Percentiles rank a stretch among this genome's conserved stretches.
Conservation (phyloP, 92 coral and sea anemone species). For the Porites cylindrica region DNA sequence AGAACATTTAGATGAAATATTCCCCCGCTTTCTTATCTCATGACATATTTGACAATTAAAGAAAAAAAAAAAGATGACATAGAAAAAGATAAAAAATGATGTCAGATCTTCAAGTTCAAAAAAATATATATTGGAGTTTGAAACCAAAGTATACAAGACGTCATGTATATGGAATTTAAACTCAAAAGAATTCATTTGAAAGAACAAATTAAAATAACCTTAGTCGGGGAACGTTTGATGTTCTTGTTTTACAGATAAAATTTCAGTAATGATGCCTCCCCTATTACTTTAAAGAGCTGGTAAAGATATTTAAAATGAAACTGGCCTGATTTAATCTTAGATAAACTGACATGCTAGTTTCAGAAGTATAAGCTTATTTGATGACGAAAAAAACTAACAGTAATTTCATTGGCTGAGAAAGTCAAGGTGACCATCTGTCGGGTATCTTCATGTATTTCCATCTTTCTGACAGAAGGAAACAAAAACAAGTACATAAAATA, state of each 20-base stretch:
- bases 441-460: background rate
- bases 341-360: background rate
- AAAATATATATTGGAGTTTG: background rate
- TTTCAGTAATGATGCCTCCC: background rate
- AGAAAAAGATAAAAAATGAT: background rate
- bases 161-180: background rate
- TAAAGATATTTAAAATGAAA: background rate
- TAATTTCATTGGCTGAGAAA: constrained; percentile 2
- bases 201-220: background rate
- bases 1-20: background rate
- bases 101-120: background rate
- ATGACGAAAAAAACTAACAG: background rate
- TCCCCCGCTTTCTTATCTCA: background rate
- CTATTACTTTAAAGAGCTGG: background rate
- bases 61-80: no score
- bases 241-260: background rate
- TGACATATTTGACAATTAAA: background rate
- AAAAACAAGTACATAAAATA: background rate
- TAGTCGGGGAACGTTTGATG: background rate
- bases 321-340: background rate
- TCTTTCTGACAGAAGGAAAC: background rate
- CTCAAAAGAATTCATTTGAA: background rate
- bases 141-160: background rate
- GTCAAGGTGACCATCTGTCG: background rate
- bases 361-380: constrained; percentile 3